These are phyloP conservation scores for Papilio dardanus DNA, from an alignment of 1,140 invertebrate species.

Conservation along the genomic window DNA sequence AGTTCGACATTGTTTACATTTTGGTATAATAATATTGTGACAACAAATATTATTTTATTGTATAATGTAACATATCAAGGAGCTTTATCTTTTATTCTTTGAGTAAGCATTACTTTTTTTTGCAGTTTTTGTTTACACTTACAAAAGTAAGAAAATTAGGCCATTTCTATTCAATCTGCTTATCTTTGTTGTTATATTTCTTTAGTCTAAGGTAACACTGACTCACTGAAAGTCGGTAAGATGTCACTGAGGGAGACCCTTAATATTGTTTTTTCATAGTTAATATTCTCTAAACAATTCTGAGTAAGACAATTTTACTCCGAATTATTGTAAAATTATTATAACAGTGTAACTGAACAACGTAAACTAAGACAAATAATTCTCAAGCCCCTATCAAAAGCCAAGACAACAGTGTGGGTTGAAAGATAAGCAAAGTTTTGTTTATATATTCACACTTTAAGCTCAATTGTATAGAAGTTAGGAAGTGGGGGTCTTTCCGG, in stretches of 20 bases:
- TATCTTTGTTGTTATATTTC: too few relatives aligned
- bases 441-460: constrained; percentile 10
- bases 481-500: not conserved
- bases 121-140: too few relatives aligned
- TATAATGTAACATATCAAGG: not conserved
- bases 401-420: not conserved
- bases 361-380: not conserved
- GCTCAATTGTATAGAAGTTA: constrained; percentile 4
- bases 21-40: not conserved
- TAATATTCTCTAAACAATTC: too few relatives aligned
- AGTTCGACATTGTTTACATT: not conserved
- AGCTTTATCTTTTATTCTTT: not conserved
- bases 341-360: not conserved
- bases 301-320: too few relatives aligned
- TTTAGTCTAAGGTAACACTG: too few relatives aligned
- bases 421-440: constrained; percentile 16
- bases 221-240: too few relatives aligned
- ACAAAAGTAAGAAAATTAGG: too few relatives aligned
- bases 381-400: not conserved
- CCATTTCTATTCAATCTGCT: too few relatives aligned
- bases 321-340: too few relatives aligned
- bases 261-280: too few relatives aligned
- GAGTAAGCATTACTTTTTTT: not conserved
- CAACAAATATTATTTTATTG: not conserved
- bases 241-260: too few relatives aligned